Conservation (phyloP, 35 echinoderm and acorn worm species). For the Apostichopus californicus region DNA sequence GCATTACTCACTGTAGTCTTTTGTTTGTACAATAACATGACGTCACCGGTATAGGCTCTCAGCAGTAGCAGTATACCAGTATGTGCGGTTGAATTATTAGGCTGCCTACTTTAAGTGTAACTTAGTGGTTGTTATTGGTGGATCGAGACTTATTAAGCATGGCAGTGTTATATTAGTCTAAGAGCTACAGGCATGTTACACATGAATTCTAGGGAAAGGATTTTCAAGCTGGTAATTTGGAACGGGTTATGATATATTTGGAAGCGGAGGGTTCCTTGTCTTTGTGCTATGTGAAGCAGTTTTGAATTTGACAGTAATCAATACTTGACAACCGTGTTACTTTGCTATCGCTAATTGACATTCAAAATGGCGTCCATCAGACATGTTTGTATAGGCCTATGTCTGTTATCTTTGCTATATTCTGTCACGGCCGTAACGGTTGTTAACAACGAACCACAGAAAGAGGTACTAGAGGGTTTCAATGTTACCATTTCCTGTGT, state of each 20-base stretch:
- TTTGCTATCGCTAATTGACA: background rate
- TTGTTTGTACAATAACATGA: background rate
- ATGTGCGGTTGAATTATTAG: background rate
- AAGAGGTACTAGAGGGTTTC: background rate
- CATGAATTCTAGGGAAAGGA: too few relatives aligned
- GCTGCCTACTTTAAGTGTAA: background rate
- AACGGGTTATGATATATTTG: too few relatives aligned
- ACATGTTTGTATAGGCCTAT: background rate
- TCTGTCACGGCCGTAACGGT: background rate
- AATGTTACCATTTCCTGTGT: constrained; percentile 12
- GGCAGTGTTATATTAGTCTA: background rate
- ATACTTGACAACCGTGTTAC: too few relatives aligned
- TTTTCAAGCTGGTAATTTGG: too few relatives aligned
- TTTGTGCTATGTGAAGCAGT: too few relatives aligned
- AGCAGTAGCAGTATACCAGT: too few relatives aligned
- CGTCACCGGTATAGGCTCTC: background rate
- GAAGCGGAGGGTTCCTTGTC: too few relatives aligned
- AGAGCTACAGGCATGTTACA: too few relatives aligned
- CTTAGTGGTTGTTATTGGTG: background rate
- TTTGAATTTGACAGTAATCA: too few relatives aligned
- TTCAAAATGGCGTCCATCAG: constrained; percentile 6
- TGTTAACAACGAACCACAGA: constrained; percentile 24
- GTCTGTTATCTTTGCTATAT: background rate
- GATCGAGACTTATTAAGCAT: background rate
- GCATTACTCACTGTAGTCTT: background rate